A percentile compares a stretch with the other conserved stretches of the same genome.
phyloP scores from a whole-genome alignment of 2,797 vertebrate genomes.

The Chloroceryle inda region DNA sequence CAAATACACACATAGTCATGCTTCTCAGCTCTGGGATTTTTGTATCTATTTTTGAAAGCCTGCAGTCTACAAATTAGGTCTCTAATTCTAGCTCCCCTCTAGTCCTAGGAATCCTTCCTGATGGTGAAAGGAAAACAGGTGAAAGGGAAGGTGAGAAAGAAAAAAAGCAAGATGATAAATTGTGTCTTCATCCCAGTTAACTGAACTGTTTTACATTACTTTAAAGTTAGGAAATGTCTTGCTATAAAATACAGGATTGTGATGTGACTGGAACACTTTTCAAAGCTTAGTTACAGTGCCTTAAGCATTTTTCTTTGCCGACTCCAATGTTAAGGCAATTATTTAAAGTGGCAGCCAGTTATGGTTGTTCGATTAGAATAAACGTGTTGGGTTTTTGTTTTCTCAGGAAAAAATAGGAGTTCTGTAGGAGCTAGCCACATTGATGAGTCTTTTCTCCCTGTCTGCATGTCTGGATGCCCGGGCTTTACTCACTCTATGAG shows the following conservation, averaged over 20 bases:
- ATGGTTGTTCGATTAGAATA: not conserved
- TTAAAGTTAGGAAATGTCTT: not conserved
- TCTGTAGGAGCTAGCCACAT: not conserved
- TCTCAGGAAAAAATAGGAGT: not conserved
- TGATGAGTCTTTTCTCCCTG: not conserved
- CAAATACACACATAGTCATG: not conserved
- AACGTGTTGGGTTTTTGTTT: not conserved
- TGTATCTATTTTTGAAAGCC: not conserved
- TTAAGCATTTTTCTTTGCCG: not conserved
- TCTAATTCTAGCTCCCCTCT: not conserved
- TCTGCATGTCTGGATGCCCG: not conserved
- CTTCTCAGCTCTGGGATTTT: not conserved
- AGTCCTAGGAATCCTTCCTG: not conserved
- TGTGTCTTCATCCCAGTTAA: not conserved
- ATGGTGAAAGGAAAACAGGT: not conserved
- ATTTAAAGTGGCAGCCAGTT: not conserved
- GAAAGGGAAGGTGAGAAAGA: not conserved
- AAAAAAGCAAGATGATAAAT: not conserved
- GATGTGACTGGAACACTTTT: not conserved
- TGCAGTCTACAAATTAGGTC: not conserved
- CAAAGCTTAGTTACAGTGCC: not conserved
- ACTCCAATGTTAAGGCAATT: not conserved
- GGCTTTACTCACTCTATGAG: not conserved
- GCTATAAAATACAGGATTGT: not conserved
- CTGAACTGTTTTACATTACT: not conserved